Evolutionary conservation across 1,140 invertebrate species (phyloP), one percentile per base, ranked within the genome.

Genomic region (Orchesella cincta): DNA sequence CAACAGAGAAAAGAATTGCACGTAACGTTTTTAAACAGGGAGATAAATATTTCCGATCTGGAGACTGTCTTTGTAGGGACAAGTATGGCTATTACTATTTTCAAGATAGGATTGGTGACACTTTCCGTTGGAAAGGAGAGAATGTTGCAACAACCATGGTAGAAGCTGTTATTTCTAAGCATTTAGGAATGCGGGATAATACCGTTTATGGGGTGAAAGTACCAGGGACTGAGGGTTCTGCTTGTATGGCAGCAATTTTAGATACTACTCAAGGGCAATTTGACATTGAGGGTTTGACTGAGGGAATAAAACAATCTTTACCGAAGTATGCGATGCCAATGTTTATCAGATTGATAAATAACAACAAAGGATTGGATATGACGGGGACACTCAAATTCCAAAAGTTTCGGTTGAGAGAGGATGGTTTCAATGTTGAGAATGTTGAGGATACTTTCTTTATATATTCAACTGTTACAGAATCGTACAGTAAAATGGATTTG

Each of bases 51-150:
- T 94, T 93, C 83, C 80, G 91, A 8, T 89, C 92, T 76, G 91
- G 96, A 79, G 97, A 99, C 86, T 90, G 98, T 78, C 85, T 99
- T 39, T 89, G 93, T 16, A 91, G 93, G 81, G 97, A 99, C 84
- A 92, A 96, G 81, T 89, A 93, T 20, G 97, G 97, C 14, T 97
- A 98, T 87, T 87, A 98, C 35, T 98, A 91, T 85, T 99, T 99
- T 87, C 93, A 92, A 83, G 97, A 99, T 85, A 89, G 98, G 83
- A 98, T 95, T 0, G 98, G 97, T 0, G 98, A 99, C 85, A 99
- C 97, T 0, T 99, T 96, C 88, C 90, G 94, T 2, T 51, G 39
- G 39, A 73, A 73, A 46, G 90, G 90, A 28, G 90, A 92, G 83
- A 99, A 99, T 86, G 97, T 99, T 0, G 98, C 95, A 3, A 99